Conservation (phyloP, 92 coral and sea anemone species). For the Zoanthus solanderi region DNA sequence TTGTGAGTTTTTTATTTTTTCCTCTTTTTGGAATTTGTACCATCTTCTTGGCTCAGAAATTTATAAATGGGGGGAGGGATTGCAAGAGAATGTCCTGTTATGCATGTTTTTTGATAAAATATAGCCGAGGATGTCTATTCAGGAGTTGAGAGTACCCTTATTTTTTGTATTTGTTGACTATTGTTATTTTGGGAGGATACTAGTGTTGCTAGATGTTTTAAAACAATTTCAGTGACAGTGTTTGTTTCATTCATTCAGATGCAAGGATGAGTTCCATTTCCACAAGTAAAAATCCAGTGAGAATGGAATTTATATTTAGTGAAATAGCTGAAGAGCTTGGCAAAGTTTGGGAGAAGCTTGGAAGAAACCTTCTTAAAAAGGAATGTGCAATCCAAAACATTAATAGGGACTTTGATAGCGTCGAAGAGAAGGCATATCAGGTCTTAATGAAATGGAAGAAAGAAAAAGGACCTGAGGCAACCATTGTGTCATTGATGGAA, state of each 20-base stretch:
- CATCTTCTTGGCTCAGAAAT: too few species aligned
- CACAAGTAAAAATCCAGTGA: constrained; percentile 9
- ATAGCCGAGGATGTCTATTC: too few species aligned
- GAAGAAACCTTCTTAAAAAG: constrained; percentile 66
- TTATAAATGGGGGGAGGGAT: too few species aligned
- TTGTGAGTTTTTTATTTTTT: too few species aligned
- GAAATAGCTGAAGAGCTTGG: constrained; percentile 81
- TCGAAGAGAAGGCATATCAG: constrained; percentile 85
- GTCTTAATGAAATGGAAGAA: constrained; percentile 76
- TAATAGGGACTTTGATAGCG: constrained; percentile 75
- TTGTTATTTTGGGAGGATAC: too few species aligned
- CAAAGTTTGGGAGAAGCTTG: constrained; percentile 80
- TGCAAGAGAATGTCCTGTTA: too few species aligned
- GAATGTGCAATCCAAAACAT: constrained; percentile 83
- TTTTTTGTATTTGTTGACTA: too few species aligned
- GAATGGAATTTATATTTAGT: constrained; percentile 52
- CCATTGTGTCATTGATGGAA: constrained; percentile 49
- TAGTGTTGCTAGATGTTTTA: too few species aligned
- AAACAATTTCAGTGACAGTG: background rate
- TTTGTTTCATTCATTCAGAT: background rate
- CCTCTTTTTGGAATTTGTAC: too few species aligned
- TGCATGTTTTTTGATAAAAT: too few species aligned
- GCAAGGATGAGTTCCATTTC: background rate
- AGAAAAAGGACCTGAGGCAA: constrained; percentile 56
- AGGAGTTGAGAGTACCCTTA: too few species aligned